Evolutionary conservation across 2,888 invertebrate species (phyloP).

Genomic region (Helobdella robusta): DNA sequence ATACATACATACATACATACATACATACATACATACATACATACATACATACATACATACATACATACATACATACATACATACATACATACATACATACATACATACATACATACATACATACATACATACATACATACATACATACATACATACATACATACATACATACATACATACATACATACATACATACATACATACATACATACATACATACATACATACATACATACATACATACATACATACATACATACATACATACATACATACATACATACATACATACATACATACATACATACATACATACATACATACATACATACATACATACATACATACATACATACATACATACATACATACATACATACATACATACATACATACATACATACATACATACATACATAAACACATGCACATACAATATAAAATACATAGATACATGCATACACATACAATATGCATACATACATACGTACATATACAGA

Average conservation of each 20-base stretch:
- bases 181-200: slow-evolving; percentile 1
- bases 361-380: slow-evolving; percentile 1
- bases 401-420: not conserved
- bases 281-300: slow-evolving; percentile 7
- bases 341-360: slow-evolving; percentile 10
- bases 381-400: slow-evolving; percentile 2
- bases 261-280: not conserved
- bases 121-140: slow-evolving; percentile 6
- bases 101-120: not conserved
- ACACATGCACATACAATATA: not conserved
- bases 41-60: too few relatives aligned
- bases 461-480: not conserved
- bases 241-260: not conserved
- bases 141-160: slow-evolving; percentile 2
- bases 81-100: too few relatives aligned
- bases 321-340: slow-evolving; percentile 15
- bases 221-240: not conserved
- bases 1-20: too few relatives aligned
- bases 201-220: slow-evolving; percentile 7
- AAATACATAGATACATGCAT: not conserved
- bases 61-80: too few relatives aligned
- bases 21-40: too few relatives aligned
- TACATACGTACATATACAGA: not conserved
- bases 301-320: slow-evolving; percentile 5
- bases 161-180: slow-evolving; percentile 1